These are phyloP conservation scores for Thamnophis elegans DNA, from an alignment of 2,797 vertebrate species.

Conservation along the genomic window DNA sequence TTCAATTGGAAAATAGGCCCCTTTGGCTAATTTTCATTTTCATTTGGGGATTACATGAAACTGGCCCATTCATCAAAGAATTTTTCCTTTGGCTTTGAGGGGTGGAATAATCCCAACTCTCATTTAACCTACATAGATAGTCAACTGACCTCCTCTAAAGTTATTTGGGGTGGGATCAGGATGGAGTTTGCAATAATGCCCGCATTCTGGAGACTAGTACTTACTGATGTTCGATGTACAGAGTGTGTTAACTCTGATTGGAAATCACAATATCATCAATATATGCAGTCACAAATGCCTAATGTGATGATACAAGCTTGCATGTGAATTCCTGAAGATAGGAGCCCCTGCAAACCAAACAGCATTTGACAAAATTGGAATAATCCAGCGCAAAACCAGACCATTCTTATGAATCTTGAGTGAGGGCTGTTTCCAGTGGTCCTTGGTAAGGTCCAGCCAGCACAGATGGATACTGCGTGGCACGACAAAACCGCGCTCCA, in stretches of 20 bases:
- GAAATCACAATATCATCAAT: not conserved
- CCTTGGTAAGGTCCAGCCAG: not conserved
- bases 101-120: not conserved
- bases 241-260: not conserved
- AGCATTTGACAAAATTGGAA: not conserved
- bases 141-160: not conserved
- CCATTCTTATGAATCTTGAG: not conserved
- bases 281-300: not conserved
- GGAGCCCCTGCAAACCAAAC: not conserved
- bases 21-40: not conserved
- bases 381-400: not conserved
- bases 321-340: not conserved
- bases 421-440: not conserved
- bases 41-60: not conserved
- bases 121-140: not conserved
- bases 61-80: not conserved
- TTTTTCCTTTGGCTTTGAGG: not conserved
- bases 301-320: not conserved
- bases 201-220: not conserved
- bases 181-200: not conserved
- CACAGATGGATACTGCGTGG: too few species aligned
- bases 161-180: not conserved
- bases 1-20: not conserved
- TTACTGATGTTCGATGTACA: not conserved
- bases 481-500: too few species aligned